phyloP scores from a whole-genome alignment of 1,140 invertebrate genomes.

The Tribolium madens region DNA sequence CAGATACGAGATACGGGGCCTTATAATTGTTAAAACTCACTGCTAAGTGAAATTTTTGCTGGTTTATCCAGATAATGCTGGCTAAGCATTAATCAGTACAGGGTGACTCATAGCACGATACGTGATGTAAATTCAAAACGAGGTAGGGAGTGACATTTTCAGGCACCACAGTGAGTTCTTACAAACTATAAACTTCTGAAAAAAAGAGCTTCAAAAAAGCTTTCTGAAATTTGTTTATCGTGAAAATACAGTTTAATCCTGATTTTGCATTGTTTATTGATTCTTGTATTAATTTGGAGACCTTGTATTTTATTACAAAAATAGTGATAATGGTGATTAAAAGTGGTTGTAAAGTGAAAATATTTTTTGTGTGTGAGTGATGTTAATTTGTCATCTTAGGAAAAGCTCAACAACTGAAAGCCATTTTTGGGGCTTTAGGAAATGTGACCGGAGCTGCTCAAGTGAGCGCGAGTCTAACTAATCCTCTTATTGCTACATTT shows the following conservation, averaged over 20 bases:
- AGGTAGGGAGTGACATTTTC: too few species aligned
- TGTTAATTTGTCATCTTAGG: constrained; percentile 14
- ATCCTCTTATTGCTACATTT: constrained; percentile 44
- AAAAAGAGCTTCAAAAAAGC: too few species aligned
- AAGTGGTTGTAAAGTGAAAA: background rate
- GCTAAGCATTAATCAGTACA: background rate
- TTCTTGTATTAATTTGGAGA: too few species aligned
- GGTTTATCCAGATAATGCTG: background rate
- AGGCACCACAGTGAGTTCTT: too few species aligned
- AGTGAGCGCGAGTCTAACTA: constrained; percentile 37
- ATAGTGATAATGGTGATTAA: too few species aligned
- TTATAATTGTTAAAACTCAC: constrained; percentile 12
- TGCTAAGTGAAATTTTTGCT: constrained; percentile 15
- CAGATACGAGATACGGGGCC: constrained; percentile 17
- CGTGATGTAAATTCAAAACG: background rate
- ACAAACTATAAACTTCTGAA: too few species aligned
- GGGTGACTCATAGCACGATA: background rate
- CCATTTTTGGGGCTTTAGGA: constrained; percentile 37
- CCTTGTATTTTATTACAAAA: too few species aligned
- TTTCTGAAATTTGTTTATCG: too few species aligned
- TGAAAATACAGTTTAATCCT: too few species aligned
- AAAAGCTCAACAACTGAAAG: constrained; percentile 36
- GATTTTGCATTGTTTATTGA: too few species aligned
- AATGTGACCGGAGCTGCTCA: constrained; percentile 38
- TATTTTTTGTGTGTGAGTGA: background rate